These are phyloP conservation scores for Eilema caniola DNA, from an alignment of 2,888 invertebrate species.

Conservation along the genomic window DNA sequence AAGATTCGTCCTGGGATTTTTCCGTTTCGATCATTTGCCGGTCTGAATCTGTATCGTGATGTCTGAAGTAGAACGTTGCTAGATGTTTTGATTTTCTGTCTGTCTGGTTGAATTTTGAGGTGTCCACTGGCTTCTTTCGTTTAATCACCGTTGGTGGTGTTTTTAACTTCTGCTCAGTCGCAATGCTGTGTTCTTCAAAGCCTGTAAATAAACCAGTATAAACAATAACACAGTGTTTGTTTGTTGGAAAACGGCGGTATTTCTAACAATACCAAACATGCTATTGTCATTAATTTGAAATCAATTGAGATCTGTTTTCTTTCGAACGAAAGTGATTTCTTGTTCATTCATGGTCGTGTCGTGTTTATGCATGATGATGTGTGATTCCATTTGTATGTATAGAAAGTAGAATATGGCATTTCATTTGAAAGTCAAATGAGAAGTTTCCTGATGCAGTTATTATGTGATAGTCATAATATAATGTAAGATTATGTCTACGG, in stretches of 20 bases:
- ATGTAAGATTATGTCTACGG: background rate
- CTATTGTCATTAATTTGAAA: conserved; percentile 68
- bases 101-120: conserved; percentile 89
- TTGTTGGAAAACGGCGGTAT: conserved; percentile 59
- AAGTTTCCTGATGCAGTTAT: background rate
- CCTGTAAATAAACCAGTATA: conserved; percentile 63
- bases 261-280: conserved; percentile 50
- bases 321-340: conserved; percentile 50
- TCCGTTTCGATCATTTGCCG: conserved; percentile 87
- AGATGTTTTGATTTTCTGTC: conserved; percentile 93
- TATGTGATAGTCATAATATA: background rate
- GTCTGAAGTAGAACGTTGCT: conserved; percentile 94
- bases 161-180: conserved; percentile 66
- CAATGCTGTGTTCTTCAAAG: conserved; percentile 63
- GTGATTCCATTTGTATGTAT: conserved; percentile 20
- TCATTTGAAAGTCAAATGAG: conserved; percentile 6
- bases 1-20: conserved; percentile 81
- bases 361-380: conserved; percentile 16
- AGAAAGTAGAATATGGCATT: conserved; percentile 7
- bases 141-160: conserved; percentile 83
- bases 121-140: conserved; percentile 85
- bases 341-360: conserved; percentile 20
- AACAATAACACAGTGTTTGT: conserved; percentile 29
- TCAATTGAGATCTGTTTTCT: conserved; percentile 39
- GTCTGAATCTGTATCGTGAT: conserved; percentile 95